Conservation (phyloP, 2,888 invertebrate species). For the Romanomermis culicivorax region DNA sequence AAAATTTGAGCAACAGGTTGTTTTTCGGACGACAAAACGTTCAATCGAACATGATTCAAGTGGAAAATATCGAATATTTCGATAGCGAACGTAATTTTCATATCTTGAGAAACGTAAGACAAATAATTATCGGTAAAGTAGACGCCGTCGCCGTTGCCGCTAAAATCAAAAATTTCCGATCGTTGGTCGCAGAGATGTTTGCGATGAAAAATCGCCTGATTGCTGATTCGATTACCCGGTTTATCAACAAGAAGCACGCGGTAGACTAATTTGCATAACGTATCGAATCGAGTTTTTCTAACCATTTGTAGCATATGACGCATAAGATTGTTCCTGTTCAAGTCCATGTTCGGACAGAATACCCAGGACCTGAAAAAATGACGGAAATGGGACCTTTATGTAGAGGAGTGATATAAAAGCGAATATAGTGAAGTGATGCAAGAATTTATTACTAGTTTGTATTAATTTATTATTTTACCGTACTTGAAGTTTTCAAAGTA, state of each 20-base stretch:
- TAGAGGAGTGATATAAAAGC: too few relatives aligned
- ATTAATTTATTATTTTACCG: too few relatives aligned
- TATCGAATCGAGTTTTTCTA: conserved; percentile 56
- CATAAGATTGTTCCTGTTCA: conserved; percentile 9
- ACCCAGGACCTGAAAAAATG: conserved; percentile 11
- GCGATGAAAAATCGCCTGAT: not conserved
- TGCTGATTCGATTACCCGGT: not conserved
- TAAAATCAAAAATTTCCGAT: conserved; percentile 8
- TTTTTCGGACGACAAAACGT: not conserved
- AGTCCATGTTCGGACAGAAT: conserved; percentile 18
- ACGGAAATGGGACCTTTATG: too few relatives aligned
- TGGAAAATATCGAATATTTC: not conserved
- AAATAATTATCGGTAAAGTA: conserved; percentile 3
- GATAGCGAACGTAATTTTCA: not conserved
- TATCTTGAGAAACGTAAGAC: not conserved
- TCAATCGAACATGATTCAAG: not conserved
- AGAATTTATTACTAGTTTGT: too few relatives aligned
- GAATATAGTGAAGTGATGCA: too few relatives aligned
- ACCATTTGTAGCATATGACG: conserved; percentile 6
- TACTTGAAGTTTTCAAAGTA: too few relatives aligned
- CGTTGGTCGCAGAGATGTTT: not conserved
- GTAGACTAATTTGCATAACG: conserved; percentile 52
- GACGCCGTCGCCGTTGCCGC: not conserved
- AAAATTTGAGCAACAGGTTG: not conserved
- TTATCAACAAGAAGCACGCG: conserved; percentile 33